These are phyloP conservation scores for Reinhardtius hippoglossoides DNA, from an alignment of 2,113 vertebrate species.

Conservation along the genomic window DNA sequence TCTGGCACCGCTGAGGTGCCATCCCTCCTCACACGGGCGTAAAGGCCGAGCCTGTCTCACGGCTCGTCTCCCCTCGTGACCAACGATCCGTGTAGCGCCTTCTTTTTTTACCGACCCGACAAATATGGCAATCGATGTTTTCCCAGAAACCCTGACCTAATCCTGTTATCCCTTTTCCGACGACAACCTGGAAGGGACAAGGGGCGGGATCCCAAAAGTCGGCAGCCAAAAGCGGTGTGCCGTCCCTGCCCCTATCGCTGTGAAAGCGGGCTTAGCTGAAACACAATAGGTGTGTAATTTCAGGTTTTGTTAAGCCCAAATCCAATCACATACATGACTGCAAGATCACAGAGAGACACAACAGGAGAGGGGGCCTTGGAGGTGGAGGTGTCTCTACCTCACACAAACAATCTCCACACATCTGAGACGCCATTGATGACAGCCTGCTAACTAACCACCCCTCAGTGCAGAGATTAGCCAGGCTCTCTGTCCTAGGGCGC, in stretches of 20 bases:
- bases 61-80: conserved; percentile 41
- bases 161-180: conserved; percentile 94
- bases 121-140: conserved; percentile 86
- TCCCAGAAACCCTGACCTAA: conserved; percentile 87
- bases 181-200: conserved; percentile 88
- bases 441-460: conserved; percentile 58
- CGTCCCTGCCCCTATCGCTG: conserved; percentile 85
- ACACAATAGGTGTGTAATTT: conserved; percentile 99
- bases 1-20: conserved; percentile 64
- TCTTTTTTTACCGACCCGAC: conserved; percentile 80
- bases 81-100: conserved; percentile 75
- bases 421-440: conserved; percentile 50
- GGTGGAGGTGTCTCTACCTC: conserved; percentile 90
- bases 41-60: conserved; percentile 53
- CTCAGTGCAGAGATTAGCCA: conserved; percentile 53
- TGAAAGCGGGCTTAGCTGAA: conserved; percentile 91
- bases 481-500: conserved; percentile 34
- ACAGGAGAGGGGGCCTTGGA: conserved; percentile 86
- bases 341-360: conserved; percentile 94
- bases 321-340: conserved; percentile 99
- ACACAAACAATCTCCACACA: conserved; percentile 80
- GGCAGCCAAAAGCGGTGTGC: conserved; percentile 83
- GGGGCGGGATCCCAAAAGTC: conserved; percentile 85
- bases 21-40: conserved; percentile 62
- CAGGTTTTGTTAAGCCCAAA: conserved; percentile 99